These are phyloP conservation scores for Chaetura pelagica DNA, from an alignment of 2,113 vertebrate species.

Conservation along the genomic window DNA sequence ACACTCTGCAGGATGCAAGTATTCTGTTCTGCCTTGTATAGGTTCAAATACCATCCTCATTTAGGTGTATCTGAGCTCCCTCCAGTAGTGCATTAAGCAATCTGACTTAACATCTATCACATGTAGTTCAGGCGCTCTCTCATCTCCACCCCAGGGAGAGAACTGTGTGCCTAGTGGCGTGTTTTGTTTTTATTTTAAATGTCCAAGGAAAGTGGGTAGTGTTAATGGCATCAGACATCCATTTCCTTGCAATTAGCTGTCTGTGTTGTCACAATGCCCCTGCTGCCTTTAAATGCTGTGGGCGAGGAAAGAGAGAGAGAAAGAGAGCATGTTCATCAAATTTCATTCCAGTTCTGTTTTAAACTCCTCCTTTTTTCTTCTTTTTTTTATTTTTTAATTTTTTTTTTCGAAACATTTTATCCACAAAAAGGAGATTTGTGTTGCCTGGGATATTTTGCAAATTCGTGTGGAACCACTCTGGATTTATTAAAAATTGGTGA, in stretches of 20 bases:
- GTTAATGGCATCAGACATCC: slow-evolving; percentile 59
- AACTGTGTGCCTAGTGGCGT: slow-evolving; percentile 36
- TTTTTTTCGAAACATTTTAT: background rate
- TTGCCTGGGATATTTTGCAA: background rate
- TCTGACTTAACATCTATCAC: slow-evolving; percentile 60
- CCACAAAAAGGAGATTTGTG: background rate
- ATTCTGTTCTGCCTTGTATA: background rate
- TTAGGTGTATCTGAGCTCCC: slow-evolving; percentile 29
- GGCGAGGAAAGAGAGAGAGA: background rate
- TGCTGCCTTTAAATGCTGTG: slow-evolving; percentile 52
- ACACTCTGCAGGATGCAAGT: background rate
- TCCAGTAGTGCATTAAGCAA: slow-evolving; percentile 49
- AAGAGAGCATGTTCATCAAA: background rate
- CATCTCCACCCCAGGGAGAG: slow-evolving; percentile 62
- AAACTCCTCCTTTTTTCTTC: background rate
- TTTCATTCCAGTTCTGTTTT: background rate
- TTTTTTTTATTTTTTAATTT: background rate
- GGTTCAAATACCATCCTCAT: background rate
- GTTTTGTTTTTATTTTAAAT: slow-evolving; percentile 63
- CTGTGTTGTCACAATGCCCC: slow-evolving; percentile 42
- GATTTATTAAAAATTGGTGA: background rate
- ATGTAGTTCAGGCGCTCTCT: slow-evolving; percentile 3
- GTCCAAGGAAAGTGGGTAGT: slow-evolving; percentile 36
- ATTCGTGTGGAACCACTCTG: background rate
- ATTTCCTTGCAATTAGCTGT: slow-evolving; percentile 68